Evolutionary conservation across 35 echinoderm and acorn worm genomes (phyloP).

Genomic region (Heliocidaris erythrogramma): DNA sequence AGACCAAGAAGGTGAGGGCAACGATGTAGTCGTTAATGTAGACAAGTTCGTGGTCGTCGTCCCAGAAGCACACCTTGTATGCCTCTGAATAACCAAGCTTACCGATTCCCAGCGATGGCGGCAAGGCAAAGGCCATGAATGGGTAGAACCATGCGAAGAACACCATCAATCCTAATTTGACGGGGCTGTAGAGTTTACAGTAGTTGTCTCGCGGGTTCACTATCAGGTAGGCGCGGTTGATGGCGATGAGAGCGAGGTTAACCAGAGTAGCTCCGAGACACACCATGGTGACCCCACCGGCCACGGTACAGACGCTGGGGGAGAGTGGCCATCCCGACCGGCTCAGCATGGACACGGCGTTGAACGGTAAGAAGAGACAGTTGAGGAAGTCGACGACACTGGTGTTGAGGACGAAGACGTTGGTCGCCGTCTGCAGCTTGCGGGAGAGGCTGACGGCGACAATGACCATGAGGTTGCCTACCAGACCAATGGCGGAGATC

Average conservation of each 20-base stretch:
- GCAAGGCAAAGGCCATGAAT: conserved; percentile 45
- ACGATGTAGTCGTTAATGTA: conserved; percentile 51
- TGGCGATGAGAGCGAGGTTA: conserved; percentile 71
- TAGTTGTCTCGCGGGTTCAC: conserved; percentile 36
- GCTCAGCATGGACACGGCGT: conserved; percentile 49
- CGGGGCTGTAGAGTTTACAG: conserved; percentile 48
- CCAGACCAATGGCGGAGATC: conserved; percentile 50
- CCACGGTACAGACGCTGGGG: conserved; percentile 33
- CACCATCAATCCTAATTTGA: conserved; percentile 41
- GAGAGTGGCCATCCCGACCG: conserved; percentile 66
- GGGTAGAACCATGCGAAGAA: conserved; percentile 54
- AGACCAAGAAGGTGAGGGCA: conserved; percentile 36
- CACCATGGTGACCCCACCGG: conserved; percentile 31
- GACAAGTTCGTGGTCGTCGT: conserved; percentile 14
- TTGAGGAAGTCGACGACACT: conserved; percentile 66
- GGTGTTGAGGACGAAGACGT: conserved; percentile 68
- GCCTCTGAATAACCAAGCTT: conserved; percentile 49
- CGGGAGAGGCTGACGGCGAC: conserved; percentile 57
- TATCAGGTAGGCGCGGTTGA: conserved; percentile 56
- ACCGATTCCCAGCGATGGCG: conserved; percentile 48
- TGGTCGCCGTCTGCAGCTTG: conserved; percentile 70
- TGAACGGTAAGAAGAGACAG: conserved; percentile 67
- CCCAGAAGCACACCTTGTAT: conserved; percentile 65
- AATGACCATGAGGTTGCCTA: conserved; percentile 72
- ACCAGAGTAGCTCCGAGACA: conserved; percentile 59